Evolutionary conservation across 2,797 vertebrate species (phyloP).

Genomic region (Dallia pectoralis): DNA sequence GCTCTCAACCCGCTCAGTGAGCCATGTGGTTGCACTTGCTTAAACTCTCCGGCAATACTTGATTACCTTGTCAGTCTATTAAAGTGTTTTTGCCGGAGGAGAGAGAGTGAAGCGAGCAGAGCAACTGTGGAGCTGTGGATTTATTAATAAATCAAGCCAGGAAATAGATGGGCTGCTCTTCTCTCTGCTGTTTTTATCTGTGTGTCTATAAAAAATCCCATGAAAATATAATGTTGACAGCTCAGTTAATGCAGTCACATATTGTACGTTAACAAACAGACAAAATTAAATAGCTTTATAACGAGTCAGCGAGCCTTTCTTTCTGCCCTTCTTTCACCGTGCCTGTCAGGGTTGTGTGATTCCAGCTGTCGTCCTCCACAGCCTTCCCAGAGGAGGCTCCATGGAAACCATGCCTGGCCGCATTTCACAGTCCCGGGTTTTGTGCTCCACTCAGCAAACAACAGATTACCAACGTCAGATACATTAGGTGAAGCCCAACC

Average conservation of each 20-base stretch:
- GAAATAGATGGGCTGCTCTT: too few species aligned
- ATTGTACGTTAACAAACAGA: too few species aligned
- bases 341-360: background rate
- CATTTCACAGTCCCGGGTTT: slow-evolving; percentile 27
- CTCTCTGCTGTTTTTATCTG: background rate
- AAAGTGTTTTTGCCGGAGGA: slow-evolving; percentile 57
- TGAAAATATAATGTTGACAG: too few species aligned
- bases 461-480: slow-evolving; percentile 7
- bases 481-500: slow-evolving; percentile 33
- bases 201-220: too few species aligned
- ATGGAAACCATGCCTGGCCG: slow-evolving; percentile 27
- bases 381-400: slow-evolving; percentile 31
- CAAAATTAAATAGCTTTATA: too few species aligned
- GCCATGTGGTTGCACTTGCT: slow-evolving; percentile 68
- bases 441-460: slow-evolving; percentile 20
- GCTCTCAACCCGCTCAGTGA: slow-evolving; percentile 70
- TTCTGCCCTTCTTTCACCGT: background rate
- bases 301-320: background rate
- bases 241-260: too few species aligned
- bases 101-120: too few species aligned
- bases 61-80: slow-evolving; percentile 77
- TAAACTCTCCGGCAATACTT: slow-evolving; percentile 67
- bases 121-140: background rate
- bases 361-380: background rate
- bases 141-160: background rate